Percentiles rank a stretch among this genome's conserved stretches.
Evolutionary conservation across 2,888 invertebrate species (phyloP).

Genomic region (Eupithecia dodoneata): DNA sequence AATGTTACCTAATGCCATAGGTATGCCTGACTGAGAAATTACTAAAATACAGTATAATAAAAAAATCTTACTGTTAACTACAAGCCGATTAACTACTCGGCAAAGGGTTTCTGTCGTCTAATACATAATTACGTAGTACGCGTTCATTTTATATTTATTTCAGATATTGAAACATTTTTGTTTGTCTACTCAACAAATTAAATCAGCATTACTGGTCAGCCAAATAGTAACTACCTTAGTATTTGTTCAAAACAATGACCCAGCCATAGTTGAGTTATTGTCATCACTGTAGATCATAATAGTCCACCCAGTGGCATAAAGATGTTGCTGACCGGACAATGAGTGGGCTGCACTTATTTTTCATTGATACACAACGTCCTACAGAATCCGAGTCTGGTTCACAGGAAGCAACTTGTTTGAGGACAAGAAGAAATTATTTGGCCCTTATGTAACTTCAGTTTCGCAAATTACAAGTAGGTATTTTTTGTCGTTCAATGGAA

Average conservation of each 20-base stretch:
- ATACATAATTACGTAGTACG: background rate
- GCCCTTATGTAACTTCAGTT: background rate
- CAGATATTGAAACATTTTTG: background rate
- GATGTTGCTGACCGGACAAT: constrained; percentile 4
- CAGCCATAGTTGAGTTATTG: background rate
- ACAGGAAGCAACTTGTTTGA: constrained; percentile 22
- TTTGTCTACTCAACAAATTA: background rate
- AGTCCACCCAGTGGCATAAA: background rate
- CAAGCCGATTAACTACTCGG: background rate
- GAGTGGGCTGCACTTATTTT: constrained; percentile 24
- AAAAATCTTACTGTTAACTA: background rate
- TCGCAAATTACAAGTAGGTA: background rate
- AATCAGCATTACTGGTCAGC: background rate
- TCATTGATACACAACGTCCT: constrained; percentile 24
- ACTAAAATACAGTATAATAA: background rate
- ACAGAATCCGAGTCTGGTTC: constrained; percentile 14
- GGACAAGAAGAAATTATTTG: background rate
- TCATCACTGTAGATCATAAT: background rate
- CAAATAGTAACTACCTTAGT: background rate
- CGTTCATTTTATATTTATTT: background rate
- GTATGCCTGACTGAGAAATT: background rate
- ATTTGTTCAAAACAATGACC: background rate
- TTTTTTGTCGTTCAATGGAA: background rate
- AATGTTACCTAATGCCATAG: constrained; percentile 18
- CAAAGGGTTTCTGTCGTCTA: background rate